phyloP scores from a whole-genome alignment of 2,797 vertebrate genomes.

The Streptopelia turtur region DNA sequence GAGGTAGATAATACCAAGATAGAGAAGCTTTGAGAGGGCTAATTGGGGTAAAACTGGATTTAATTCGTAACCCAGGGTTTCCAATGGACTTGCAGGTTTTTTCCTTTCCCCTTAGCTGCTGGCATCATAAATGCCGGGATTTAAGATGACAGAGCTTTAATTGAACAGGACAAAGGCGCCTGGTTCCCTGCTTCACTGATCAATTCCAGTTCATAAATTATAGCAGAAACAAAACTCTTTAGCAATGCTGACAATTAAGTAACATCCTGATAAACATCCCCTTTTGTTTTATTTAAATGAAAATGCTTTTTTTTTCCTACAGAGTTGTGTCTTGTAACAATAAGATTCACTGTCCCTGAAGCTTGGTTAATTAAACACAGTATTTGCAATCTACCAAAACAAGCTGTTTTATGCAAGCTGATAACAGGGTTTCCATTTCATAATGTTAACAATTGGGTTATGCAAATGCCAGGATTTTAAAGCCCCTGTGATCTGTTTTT shows the following conservation, averaged over 20 bases:
- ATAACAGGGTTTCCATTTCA: constrained; percentile 75
- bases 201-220: constrained; percentile 62
- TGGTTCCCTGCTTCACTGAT: constrained; percentile 40
- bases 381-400: constrained; percentile 71
- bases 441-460: constrained; percentile 71
- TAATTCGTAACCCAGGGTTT: background rate
- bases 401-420: constrained; percentile 72
- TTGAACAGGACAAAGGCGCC: constrained; percentile 30
- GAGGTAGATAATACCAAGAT: background rate
- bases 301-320: constrained; percentile 72
- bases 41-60: background rate
- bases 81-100: background rate
- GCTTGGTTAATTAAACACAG: constrained; percentile 75
- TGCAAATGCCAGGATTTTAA: constrained; percentile 64
- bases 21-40: background rate
- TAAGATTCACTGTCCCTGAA: constrained; percentile 70
- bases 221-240: constrained; percentile 60
- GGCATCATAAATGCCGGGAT: constrained; percentile 20
- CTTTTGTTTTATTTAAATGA: constrained; percentile 74
- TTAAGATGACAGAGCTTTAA: constrained; percentile 54
- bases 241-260: constrained; percentile 68
- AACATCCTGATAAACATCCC: constrained; percentile 72
- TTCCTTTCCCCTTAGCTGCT: background rate
- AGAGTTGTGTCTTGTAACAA: constrained; percentile 66
- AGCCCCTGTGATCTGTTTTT: constrained; percentile 68